Conservation (phyloP, 2,113 vertebrate genomes). For the Dermatemys mawii region DNA sequence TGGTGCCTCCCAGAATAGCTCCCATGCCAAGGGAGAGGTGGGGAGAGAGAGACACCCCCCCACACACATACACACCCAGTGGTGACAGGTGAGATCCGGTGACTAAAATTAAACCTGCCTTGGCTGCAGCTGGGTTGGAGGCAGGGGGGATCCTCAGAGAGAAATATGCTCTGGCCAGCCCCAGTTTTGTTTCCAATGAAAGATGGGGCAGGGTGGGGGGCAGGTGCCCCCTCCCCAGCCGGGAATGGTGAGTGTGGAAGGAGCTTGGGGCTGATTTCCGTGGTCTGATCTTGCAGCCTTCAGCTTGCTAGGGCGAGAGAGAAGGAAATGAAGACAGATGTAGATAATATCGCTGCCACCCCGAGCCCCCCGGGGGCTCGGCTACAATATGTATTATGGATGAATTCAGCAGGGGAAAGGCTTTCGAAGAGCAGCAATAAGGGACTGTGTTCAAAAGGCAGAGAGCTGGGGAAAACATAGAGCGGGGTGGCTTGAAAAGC, state of each 20-base stretch:
- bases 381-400: constrained; percentile 45
- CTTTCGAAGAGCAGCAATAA: not conserved
- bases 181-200: not conserved
- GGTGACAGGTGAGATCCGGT: not conserved
- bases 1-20: not conserved
- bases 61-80: no score
- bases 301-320: constrained; percentile 33
- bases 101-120: not conserved
- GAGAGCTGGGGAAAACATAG: not conserved
- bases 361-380: constrained; percentile 33
- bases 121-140: not conserved
- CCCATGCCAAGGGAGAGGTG: not conserved
- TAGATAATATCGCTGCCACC: constrained; percentile 69
- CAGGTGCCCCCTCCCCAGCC: not conserved
- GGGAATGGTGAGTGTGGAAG: not conserved
- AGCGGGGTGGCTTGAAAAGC: not conserved
- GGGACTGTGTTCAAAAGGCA: not conserved
- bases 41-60: no score
- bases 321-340: constrained; percentile 63
- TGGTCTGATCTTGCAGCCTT: constrained; percentile 54
- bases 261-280: constrained; percentile 53
- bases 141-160: not conserved
- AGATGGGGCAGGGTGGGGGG: not conserved
- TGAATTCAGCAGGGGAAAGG: constrained; percentile 29
- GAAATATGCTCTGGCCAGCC: not conserved